Conservation (phyloP, 2,888 invertebrate species). For the Dinocampus coccinellae region DNA sequence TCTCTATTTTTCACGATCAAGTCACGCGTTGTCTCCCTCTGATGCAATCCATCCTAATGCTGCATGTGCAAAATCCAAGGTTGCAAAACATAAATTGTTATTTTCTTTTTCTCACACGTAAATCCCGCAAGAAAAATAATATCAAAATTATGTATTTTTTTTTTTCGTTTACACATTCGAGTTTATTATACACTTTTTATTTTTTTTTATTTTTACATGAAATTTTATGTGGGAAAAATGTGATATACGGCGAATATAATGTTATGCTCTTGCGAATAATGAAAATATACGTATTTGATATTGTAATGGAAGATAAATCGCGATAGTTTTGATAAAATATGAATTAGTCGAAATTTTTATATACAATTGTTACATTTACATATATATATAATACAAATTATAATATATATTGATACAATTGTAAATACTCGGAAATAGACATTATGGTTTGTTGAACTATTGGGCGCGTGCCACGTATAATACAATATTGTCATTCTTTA, state of each 20-base stretch:
- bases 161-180: background rate
- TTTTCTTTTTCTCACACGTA: background rate
- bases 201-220: too few relatives aligned
- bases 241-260: too few relatives aligned
- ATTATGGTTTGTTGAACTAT: background rate
- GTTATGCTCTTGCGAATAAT: too few relatives aligned
- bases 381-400: background rate
- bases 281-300: too few relatives aligned
- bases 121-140: background rate
- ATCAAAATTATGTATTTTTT: background rate
- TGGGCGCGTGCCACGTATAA: conserved; percentile 37
- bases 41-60: conserved; percentile 23
- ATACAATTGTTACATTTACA: too few relatives aligned
- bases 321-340: too few relatives aligned
- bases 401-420: background rate
- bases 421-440: background rate
- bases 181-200: too few relatives aligned
- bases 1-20: conserved; percentile 35
- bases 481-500: conserved; percentile 34
- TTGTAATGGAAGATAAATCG: too few relatives aligned
- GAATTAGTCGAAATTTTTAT: too few relatives aligned
- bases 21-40: conserved; percentile 12
- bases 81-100: background rate
- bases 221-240: too few relatives aligned
- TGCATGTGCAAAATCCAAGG: conserved; percentile 20